Percentiles rank a stretch among this genome's conserved stretches.
These are phyloP conservation scores for Cololabis saira DNA, from an alignment of 2,113 vertebrate genomes.

Conservation along the genomic window DNA sequence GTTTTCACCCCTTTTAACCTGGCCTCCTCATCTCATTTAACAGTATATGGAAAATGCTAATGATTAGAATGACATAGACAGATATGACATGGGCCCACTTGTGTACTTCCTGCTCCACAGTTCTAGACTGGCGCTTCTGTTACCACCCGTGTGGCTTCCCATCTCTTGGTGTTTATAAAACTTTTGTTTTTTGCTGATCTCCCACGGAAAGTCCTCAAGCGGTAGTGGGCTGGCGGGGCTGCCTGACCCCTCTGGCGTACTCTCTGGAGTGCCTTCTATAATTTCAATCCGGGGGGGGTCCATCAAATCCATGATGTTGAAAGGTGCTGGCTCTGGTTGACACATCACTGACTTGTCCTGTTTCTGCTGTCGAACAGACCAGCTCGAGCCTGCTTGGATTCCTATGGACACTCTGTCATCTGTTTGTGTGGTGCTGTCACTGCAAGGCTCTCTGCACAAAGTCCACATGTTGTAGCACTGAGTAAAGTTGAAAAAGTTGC, in stretches of 20 bases:
- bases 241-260: slow-evolving; percentile 77
- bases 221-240: slow-evolving; percentile 80
- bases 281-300: slow-evolving; percentile 82
- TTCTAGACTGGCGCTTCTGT: slow-evolving; percentile 83
- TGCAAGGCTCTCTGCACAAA: slow-evolving; percentile 81
- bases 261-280: slow-evolving; percentile 79
- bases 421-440: slow-evolving; percentile 75
- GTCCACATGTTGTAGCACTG: slow-evolving; percentile 88
- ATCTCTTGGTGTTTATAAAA: slow-evolving; percentile 69
- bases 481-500: slow-evolving; percentile 87
- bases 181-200: slow-evolving; percentile 79
- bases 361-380: slow-evolving; percentile 78
- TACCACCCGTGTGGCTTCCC: slow-evolving; percentile 76
- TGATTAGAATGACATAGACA: slow-evolving; percentile 85
- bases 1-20: slow-evolving; percentile 18
- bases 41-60: slow-evolving; percentile 54
- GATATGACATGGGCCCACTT: slow-evolving; percentile 86
- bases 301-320: slow-evolving; percentile 83
- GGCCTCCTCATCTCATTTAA: slow-evolving; percentile 46
- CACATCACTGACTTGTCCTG: slow-evolving; percentile 84
- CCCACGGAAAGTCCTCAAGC: slow-evolving; percentile 80
- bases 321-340: slow-evolving; percentile 80
- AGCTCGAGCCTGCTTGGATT: slow-evolving; percentile 81
- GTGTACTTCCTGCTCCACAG: slow-evolving; percentile 86
- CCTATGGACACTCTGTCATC: slow-evolving; percentile 81